Percentiles rank a stretch among this genome's conserved stretches.
Evolutionary conservation across 2,888 invertebrate genomes (phyloP).

Genomic region (Melanchra persicariae): DNA sequence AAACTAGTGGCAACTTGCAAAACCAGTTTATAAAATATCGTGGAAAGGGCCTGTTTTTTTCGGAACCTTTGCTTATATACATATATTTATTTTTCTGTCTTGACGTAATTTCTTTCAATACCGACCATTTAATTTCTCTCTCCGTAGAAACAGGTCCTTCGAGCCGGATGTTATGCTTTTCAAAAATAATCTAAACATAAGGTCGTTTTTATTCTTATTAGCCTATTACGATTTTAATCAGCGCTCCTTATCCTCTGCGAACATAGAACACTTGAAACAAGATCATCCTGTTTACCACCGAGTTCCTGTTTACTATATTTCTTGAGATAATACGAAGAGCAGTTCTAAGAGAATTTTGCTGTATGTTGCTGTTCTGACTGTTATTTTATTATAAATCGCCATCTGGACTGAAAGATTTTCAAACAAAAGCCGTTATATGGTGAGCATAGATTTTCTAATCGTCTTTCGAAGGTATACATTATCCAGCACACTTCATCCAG

Average conservation of each 20-base stretch:
- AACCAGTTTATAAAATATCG: background rate
- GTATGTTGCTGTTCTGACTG: background rate
- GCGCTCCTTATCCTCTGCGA: background rate
- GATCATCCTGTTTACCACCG: conserved; percentile 35
- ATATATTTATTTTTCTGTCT: background rate
- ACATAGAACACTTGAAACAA: conserved; percentile 24
- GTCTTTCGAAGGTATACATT: background rate
- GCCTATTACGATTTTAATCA: conserved; percentile 7
- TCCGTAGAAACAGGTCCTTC: background rate
- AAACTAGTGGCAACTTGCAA: background rate
- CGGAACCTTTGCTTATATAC: background rate
- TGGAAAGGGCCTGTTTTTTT: too few species aligned
- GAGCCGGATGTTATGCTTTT: background rate
- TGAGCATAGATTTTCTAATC: background rate
- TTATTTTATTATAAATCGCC: background rate
- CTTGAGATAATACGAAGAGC: background rate
- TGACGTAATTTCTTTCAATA: background rate
- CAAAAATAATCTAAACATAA: background rate
- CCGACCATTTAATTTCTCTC: background rate
- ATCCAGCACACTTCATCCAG: background rate
- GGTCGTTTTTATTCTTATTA: background rate
- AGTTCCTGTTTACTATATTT: conserved; percentile 36
- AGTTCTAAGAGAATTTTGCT: background rate
- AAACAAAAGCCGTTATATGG: background rate
- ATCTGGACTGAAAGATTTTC: background rate